Evolutionary conservation across 1,140 invertebrate genomes (phyloP).

Genomic region (Melanaphis sacchari): DNA sequence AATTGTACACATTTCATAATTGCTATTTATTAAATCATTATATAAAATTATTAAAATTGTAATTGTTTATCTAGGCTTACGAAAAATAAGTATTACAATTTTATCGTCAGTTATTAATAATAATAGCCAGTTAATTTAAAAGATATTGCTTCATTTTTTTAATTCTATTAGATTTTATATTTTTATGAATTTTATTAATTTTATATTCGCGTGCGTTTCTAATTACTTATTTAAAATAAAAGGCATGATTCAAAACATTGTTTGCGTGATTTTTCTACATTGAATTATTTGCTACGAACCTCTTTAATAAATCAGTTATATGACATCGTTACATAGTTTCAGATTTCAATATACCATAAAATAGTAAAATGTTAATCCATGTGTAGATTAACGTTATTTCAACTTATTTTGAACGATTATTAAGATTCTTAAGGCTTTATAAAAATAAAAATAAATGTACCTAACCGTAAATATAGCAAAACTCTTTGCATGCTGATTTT

Average conservation of each 20-base stretch:
- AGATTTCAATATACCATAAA: neutral
- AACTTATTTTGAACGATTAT: neutral
- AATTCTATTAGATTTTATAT: neutral
- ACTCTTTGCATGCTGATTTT: conserved; percentile 25
- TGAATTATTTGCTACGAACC: neutral
- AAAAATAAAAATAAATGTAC: neutral
- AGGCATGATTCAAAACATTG: neutral
- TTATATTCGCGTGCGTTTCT: neutral
- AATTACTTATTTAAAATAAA: neutral
- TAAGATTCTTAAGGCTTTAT: neutral
- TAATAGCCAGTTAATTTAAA: neutral
- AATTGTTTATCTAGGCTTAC: neutral
- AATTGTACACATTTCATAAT: neutral
- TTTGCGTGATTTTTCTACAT: neutral
- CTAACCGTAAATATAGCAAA: conserved; percentile 30
- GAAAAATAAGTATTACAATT: neutral
- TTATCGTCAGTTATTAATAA: neutral
- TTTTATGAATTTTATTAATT: neutral
- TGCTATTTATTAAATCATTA: neutral
- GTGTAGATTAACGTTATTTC: neutral
- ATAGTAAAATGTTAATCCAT: neutral
- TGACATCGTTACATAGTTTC: neutral
- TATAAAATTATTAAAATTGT: neutral
- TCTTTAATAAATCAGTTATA: neutral
- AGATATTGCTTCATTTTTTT: neutral